phyloP scores from a whole-genome alignment of 2,888 invertebrate genomes.

The Callyntrura sp. region DNA sequence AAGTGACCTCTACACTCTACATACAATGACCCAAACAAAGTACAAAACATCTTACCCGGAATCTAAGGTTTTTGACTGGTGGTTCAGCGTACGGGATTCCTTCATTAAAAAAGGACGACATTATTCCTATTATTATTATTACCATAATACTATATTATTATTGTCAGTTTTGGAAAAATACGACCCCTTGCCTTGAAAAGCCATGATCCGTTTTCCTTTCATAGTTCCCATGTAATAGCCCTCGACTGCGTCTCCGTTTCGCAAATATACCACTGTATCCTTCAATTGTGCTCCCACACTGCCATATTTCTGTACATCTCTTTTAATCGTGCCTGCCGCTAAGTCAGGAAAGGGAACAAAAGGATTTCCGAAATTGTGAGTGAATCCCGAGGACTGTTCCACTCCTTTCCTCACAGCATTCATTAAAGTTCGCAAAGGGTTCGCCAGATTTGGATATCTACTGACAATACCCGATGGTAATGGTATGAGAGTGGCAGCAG shows the following conservation, averaged over 20 bases:
- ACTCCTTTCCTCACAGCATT: slow-evolving; percentile 50
- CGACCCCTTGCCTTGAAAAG: too few species aligned
- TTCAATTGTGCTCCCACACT: not conserved
- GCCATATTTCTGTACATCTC: slow-evolving; percentile 26
- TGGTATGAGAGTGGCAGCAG: not conserved
- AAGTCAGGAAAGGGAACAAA: slow-evolving; percentile 34
- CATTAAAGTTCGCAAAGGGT: slow-evolving; percentile 50
- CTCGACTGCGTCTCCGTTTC: slow-evolving; percentile 76
- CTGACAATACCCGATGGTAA: not conserved
- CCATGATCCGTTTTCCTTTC: slow-evolving; percentile 73
- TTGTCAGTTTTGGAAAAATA: too few species aligned
- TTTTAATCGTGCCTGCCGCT: slow-evolving; percentile 3
- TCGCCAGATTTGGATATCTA: slow-evolving; percentile 38
- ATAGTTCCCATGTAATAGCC: slow-evolving; percentile 81
- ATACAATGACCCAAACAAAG: too few species aligned
- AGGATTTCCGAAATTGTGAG: slow-evolving; percentile 60
- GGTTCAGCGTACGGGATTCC: slow-evolving; percentile 79
- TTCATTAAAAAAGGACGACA: too few species aligned
- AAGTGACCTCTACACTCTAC: too few species aligned
- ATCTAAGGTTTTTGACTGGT: slow-evolving; percentile 69
- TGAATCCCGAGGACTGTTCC: slow-evolving; percentile 29
- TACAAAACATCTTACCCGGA: slow-evolving; percentile 66
- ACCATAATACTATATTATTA: too few species aligned
- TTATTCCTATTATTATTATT: too few species aligned
- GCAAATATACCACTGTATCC: slow-evolving; percentile 75